Percentiles rank a stretch among this genome's conserved stretches.
phyloP scores from a whole-genome alignment of 2,888 invertebrate species.

The Aphrophora alni region DNA sequence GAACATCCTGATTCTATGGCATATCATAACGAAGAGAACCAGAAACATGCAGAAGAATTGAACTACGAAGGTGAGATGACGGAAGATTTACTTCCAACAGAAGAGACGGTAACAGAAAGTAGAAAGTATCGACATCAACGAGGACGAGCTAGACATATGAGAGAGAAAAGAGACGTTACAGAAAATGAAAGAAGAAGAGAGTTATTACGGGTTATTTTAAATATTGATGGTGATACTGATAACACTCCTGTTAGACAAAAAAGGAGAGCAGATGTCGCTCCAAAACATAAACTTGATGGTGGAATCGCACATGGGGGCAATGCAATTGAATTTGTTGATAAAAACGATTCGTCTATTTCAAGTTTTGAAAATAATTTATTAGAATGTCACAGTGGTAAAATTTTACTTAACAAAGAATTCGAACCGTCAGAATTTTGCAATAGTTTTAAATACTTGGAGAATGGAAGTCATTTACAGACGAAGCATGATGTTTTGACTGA shows the following conservation, averaged over 20 bases:
- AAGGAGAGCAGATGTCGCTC: slow-evolving; percentile 29
- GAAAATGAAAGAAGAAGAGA: slow-evolving; percentile 20
- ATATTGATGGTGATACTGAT: background rate
- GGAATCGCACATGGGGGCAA: slow-evolving; percentile 82
- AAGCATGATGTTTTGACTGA: slow-evolving; percentile 75
- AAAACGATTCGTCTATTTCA: slow-evolving; percentile 73
- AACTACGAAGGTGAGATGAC: slow-evolving; percentile 44
- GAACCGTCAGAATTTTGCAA: slow-evolving; percentile 72
- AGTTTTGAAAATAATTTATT: slow-evolving; percentile 81
- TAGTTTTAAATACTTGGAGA: slow-evolving; percentile 71
- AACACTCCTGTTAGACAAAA: slow-evolving; percentile 24
- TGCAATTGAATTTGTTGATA: slow-evolving; percentile 48
- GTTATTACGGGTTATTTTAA: slow-evolving; percentile 17
- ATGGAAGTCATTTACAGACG: slow-evolving; percentile 69
- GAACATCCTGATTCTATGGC: slow-evolving; percentile 50
- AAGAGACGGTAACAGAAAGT: background rate
- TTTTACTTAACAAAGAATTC: slow-evolving; percentile 75
- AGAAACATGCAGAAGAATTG: slow-evolving; percentile 42
- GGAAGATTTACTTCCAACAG: slow-evolving; percentile 38
- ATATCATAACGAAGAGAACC: slow-evolving; percentile 24
- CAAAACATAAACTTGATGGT: slow-evolving; percentile 65
- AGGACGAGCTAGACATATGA: slow-evolving; percentile 13
- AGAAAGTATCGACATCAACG: slow-evolving; percentile 23
- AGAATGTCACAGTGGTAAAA: slow-evolving; percentile 77
- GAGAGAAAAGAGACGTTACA: background rate